Base-by-base conservation (phyloP, 2,888 invertebrate genomes). In the Ditylenchus weischeri region DNA sequence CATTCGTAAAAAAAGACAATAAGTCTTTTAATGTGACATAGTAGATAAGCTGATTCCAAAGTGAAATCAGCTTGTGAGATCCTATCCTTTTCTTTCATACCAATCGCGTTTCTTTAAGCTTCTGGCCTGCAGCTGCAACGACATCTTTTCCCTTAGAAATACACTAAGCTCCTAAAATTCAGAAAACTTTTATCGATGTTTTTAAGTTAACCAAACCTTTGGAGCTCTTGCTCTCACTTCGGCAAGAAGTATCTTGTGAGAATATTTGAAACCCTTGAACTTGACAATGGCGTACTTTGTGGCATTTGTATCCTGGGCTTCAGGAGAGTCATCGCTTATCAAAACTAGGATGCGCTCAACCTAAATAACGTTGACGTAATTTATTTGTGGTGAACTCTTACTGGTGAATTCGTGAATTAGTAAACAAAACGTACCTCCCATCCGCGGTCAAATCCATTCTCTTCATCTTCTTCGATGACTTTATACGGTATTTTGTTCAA, bases 331-430 rank as follows among this genome's bases (percentile, higher is more conserved):
- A 43, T 18, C 58, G 21, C 43, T 35, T n/a, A 21, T 23, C 29
- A 65, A 36, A n/a, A 35, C 65, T 15, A 65, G 10, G 6, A 65
- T 54, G 23, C 58, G 38, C n/a, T 65, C 65, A 23, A 65, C 65
- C 58, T 65, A 29, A 7, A 35, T 19, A 35, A 38, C 7, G 19
- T 59, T 59, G 19, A 8, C 19, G 3, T 7, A 38, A 15, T 35
- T 59, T 59, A n/a, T 11, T 59, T 15, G 43, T n/a, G 7, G 1
- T 7, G 11, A 59, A 2, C 10, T 15, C 7, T 23, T 7, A 8
- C 10, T 8, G 13, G 11, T 8, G 43, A 10, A 13, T 43, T 43
- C 13, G 3, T 2, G 43, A 3, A 15, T 15, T 13, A 43, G n/a
- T 38, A 11, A 59, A 59, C 13, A 59, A 59, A 11, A 35, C 59